Percentiles rank a stretch among this genome's conserved stretches.
These are phyloP conservation scores for Planiliza haematocheilus DNA, from an alignment of 2,113 vertebrate genomes.

Conservation along the genomic window DNA sequence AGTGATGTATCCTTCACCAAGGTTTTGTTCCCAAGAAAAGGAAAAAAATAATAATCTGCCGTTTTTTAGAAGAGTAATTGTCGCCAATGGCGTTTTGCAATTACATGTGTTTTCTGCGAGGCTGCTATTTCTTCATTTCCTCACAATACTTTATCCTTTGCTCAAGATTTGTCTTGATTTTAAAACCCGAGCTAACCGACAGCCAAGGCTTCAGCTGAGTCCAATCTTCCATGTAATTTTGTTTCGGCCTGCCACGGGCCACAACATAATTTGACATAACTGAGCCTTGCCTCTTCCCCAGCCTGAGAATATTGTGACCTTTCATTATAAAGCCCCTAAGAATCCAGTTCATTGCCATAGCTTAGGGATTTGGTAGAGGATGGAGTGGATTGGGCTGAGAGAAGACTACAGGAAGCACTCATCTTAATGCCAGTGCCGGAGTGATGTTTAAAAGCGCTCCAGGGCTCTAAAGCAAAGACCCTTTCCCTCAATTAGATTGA, in stretches of 20 bases:
- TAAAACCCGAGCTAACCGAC: slow-evolving; percentile 16
- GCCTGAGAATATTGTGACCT: slow-evolving; percentile 73
- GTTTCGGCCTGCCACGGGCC: slow-evolving; percentile 63
- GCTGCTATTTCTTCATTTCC: slow-evolving; percentile 7
- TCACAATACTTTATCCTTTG: not conserved
- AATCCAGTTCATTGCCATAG: slow-evolving; percentile 68
- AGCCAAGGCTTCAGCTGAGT: slow-evolving; percentile 32
- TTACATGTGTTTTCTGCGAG: slow-evolving; percentile 1
- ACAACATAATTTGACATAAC: slow-evolving; percentile 73
- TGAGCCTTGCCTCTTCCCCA: slow-evolving; percentile 42
- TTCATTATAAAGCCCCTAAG: slow-evolving; percentile 70
- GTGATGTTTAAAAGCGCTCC: slow-evolving; percentile 63
- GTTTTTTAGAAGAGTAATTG: not conserved
- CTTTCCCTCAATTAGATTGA: slow-evolving; percentile 73
- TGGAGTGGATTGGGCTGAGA: slow-evolving; percentile 63
- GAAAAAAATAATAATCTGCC: too few relatives aligned
- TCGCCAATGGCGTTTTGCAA: not conserved
- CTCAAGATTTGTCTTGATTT: slow-evolving; percentile 53
- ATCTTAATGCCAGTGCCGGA: slow-evolving; percentile 68
- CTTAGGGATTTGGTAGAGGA: slow-evolving; percentile 60
- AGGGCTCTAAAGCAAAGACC: slow-evolving; percentile 65
- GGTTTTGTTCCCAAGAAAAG: too few relatives aligned
- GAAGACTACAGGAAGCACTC: slow-evolving; percentile 62
- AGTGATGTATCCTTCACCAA: slow-evolving; percentile 18
- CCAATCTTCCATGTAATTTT: slow-evolving; percentile 62